phyloP scores from a whole-genome alignment of 2,113 vertebrate genomes.

The Symphodus melops region DNA sequence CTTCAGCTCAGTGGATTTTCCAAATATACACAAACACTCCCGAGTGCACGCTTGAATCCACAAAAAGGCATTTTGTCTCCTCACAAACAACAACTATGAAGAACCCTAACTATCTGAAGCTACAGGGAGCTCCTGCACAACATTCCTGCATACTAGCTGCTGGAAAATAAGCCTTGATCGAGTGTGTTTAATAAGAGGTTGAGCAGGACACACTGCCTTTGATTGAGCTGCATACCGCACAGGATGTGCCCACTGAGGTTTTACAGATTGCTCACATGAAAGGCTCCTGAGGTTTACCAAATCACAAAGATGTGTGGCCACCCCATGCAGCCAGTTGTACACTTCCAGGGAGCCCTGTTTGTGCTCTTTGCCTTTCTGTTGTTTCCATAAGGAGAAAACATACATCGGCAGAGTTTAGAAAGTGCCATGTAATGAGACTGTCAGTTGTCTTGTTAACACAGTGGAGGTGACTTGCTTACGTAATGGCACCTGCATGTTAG shows the following conservation, averaged over 20 bases:
- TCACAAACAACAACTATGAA: constrained; percentile 42
- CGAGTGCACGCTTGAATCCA: constrained; percentile 34
- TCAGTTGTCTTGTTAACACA: constrained; percentile 69
- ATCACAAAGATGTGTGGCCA: constrained; percentile 76
- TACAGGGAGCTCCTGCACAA: constrained; percentile 12
- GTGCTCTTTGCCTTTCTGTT: constrained; percentile 37
- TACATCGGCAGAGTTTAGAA: constrained; percentile 36
- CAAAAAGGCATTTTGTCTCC: constrained; percentile 54
- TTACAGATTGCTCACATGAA: constrained; percentile 75
- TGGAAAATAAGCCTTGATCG: constrained; percentile 59
- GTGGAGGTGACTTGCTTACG: constrained; percentile 63
- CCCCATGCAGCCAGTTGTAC: constrained; percentile 56
- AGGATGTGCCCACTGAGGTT: constrained; percentile 74
- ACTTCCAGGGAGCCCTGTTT: constrained; percentile 53
- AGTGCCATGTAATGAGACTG: not conserved
- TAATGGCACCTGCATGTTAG: constrained; percentile 64
- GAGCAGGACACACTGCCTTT: constrained; percentile 56
- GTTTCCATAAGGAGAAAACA: not conserved
- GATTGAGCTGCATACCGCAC: constrained; percentile 67
- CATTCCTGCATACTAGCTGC: constrained; percentile 40
- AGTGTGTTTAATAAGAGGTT: constrained; percentile 71
- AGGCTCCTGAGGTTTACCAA: constrained; percentile 74
- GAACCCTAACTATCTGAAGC: constrained; percentile 5
- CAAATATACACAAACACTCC: constrained; percentile 63
- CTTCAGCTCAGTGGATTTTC: constrained; percentile 62